Conservation (phyloP, 2,888 invertebrate species). For the Tanytarsus gracilentus region DNA sequence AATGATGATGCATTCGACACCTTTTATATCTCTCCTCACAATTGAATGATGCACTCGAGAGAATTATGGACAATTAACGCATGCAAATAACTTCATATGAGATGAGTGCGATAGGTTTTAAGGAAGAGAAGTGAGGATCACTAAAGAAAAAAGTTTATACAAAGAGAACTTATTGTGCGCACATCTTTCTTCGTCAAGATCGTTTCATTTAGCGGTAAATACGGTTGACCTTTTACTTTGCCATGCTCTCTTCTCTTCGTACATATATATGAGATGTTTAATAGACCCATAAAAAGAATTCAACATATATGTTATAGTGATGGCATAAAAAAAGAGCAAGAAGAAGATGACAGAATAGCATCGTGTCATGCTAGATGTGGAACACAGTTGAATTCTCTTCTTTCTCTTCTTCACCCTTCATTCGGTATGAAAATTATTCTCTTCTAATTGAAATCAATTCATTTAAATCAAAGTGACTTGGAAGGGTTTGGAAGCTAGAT, state of each 20-base stretch:
- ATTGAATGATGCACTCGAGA: background rate
- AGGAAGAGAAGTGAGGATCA: background rate
- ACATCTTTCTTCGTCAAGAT: background rate
- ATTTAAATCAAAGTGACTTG: too few relatives aligned
- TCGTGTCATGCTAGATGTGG: too few relatives aligned
- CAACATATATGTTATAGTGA: background rate
- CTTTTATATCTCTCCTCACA: background rate
- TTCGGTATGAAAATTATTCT: too few relatives aligned
- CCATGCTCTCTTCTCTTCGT: background rate
- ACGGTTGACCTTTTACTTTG: constrained; percentile 23
- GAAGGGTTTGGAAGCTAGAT: too few relatives aligned
- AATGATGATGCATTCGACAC: background rate
- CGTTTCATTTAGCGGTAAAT: constrained; percentile 25
- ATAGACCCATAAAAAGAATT: constrained; percentile 12
- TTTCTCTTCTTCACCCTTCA: too few relatives aligned
- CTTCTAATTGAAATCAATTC: too few relatives aligned
- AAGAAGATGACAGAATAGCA: too few relatives aligned
- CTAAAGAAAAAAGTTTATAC: background rate
- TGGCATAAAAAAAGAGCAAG: background rate
- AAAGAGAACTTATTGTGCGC: too few relatives aligned
- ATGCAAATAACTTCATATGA: constrained; percentile 3
- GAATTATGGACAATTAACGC: constrained; percentile 1
- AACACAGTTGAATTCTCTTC: too few relatives aligned
- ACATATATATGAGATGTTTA: background rate
- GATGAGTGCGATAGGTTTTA: background rate